A percentile compares a stretch with the other conserved stretches of the same genome.
Conservation (phyloP, 2,797 vertebrate genomes). For the Paguma larvata region DNA sequence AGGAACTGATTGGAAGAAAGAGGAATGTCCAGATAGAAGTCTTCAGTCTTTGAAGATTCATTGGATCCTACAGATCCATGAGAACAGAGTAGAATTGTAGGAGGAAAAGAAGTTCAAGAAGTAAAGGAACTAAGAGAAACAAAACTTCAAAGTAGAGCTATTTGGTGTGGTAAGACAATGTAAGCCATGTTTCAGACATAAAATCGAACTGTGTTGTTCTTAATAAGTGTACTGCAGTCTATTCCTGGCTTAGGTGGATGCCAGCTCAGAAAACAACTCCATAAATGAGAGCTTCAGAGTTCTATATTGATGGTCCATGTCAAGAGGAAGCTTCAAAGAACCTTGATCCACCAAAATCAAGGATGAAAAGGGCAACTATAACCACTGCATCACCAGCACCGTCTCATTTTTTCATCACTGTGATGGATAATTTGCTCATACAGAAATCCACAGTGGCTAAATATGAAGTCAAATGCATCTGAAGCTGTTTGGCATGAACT, state of each 20-base stretch:
- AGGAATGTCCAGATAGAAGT: background rate
- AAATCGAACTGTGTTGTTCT: background rate
- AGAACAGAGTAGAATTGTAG: background rate
- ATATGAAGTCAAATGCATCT: background rate
- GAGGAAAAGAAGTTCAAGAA: constrained; percentile 11
- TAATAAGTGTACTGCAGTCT: background rate
- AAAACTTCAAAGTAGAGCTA: background rate
- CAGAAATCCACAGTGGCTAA: background rate
- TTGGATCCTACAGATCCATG: constrained; percentile 1
- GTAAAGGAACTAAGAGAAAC: background rate
- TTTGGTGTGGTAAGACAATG: background rate
- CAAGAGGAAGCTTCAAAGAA: background rate
- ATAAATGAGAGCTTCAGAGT: background rate
- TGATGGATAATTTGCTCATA: background rate
- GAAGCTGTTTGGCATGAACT: constrained; percentile 1
- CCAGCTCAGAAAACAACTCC: constrained; percentile 34
- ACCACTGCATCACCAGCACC: background rate
- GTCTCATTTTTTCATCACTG: background rate
- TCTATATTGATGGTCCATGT: background rate
- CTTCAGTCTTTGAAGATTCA: constrained; percentile 10
- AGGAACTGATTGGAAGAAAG: background rate
- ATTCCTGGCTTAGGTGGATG: background rate
- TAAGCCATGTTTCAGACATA: background rate
- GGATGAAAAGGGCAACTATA: background rate
- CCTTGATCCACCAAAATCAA: background rate